Evolutionary conservation across 2,113 vertebrate species (phyloP).

Genomic region (Prionailurus viverrinus): DNA sequence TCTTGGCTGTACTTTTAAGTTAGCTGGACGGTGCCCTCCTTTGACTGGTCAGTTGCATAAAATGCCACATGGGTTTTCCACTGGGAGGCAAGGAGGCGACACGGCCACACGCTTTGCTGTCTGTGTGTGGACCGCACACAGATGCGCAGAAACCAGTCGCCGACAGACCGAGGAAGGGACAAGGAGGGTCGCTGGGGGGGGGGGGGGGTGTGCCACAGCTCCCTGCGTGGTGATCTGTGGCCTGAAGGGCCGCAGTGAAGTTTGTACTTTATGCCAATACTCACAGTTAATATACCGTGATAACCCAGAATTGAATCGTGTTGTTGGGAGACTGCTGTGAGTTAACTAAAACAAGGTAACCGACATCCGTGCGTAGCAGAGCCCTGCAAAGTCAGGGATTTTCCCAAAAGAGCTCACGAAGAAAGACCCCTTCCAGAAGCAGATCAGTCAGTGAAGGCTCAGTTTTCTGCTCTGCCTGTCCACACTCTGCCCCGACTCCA

Average conservation of each 20-base stretch:
- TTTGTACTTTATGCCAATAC: background rate
- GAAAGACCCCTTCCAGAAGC: background rate
- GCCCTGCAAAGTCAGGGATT: background rate
- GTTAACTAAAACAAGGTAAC: background rate
- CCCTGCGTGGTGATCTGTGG: too few species aligned
- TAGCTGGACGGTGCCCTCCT: too few species aligned
- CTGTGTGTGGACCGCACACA: too few species aligned
- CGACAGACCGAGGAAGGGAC: background rate
- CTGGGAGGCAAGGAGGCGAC: too few species aligned
- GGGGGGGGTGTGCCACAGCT: background rate
- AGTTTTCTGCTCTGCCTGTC: background rate
- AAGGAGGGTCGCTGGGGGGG: background rate
- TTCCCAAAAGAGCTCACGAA: background rate
- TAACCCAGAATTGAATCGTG: background rate
- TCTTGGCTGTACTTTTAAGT: too few species aligned
- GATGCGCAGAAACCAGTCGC: too few species aligned
- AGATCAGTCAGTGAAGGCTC: background rate
- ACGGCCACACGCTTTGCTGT: too few species aligned
- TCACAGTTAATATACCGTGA: background rate
- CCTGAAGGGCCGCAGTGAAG: too few species aligned
- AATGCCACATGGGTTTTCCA: too few species aligned
- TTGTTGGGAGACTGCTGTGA: background rate
- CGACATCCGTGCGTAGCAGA: too few species aligned
- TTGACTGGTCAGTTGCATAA: too few species aligned
- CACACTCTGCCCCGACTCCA: background rate